These are phyloP conservation scores for Neopipo cinnamomea DNA, from an alignment of 2,113 vertebrate genomes.

Conservation along the genomic window DNA sequence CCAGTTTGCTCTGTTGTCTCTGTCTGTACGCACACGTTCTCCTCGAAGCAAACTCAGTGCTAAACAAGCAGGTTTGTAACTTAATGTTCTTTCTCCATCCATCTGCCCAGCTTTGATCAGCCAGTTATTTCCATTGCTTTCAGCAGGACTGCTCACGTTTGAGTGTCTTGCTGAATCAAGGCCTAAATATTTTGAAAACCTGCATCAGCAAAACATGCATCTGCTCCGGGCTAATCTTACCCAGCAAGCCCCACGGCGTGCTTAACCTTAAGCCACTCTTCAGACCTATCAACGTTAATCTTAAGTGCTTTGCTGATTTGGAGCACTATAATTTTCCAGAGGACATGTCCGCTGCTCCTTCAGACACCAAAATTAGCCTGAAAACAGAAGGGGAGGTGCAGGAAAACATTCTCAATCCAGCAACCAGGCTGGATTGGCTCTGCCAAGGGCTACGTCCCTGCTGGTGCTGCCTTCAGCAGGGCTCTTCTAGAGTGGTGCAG, in stretches of 20 bases:
- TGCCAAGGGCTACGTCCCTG: neutral
- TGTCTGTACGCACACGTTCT: accelerated
- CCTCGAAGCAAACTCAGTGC: neutral
- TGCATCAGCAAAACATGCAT: neutral
- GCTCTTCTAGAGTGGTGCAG: neutral
- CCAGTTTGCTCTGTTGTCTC: neutral
- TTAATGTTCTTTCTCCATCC: neutral
- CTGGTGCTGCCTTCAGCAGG: neutral
- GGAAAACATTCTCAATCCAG: neutral
- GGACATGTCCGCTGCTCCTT: neutral
- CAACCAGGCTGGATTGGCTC: accelerated
- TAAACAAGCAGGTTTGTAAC: neutral
- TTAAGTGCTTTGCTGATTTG: constrained; percentile 17
- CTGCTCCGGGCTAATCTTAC: neutral
- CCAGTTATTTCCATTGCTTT: neutral
- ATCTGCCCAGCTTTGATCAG: neutral
- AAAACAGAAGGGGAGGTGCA: neutral
- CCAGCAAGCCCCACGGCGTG: neutral
- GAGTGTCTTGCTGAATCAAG: neutral
- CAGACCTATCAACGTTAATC: constrained; percentile 4
- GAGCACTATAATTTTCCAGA: neutral
- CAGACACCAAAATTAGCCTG: neutral
- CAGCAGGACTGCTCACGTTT: neutral
- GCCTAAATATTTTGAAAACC: neutral
- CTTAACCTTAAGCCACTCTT: constrained; percentile 36